These are phyloP conservation scores for Epinotia ramella DNA, from an alignment of 2,888 invertebrate species.

Conservation along the genomic window DNA sequence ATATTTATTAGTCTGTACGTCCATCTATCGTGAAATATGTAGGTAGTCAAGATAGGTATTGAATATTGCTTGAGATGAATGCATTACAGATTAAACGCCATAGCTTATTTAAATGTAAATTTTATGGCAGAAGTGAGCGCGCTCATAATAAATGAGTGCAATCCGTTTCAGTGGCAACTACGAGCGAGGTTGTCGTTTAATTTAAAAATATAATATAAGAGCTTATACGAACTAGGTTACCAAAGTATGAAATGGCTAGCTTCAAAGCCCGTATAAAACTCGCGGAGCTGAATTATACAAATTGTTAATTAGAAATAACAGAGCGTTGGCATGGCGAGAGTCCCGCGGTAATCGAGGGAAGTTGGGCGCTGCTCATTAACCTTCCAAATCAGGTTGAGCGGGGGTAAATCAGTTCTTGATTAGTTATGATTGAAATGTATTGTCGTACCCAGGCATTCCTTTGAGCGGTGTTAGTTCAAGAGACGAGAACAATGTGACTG, in stretches of 20 bases:
- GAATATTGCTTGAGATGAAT: not conserved
- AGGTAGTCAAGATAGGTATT: not conserved
- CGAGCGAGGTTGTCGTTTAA: not conserved
- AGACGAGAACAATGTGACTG: not conserved
- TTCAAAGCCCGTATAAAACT: conserved; percentile 4
- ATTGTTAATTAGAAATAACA: conserved; percentile 15
- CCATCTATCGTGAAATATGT: not conserved
- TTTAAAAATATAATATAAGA: not conserved
- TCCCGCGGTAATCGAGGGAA: not conserved
- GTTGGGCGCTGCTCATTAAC: not conserved
- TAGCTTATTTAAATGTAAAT: conserved; percentile 19
- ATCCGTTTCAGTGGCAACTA: not conserved
- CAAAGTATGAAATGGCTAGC: not conserved
- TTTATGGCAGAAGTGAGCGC: conserved; percentile 14
- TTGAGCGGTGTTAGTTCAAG: not conserved
- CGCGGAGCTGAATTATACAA: conserved; percentile 8
- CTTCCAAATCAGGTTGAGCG: not conserved
- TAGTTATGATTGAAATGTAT: not conserved
- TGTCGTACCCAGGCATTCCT: not conserved
- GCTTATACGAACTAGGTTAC: not conserved
- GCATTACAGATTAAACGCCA: not conserved
- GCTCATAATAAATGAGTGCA: conserved; percentile 6
- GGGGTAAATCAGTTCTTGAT: not conserved
- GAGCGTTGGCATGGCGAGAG: not conserved
- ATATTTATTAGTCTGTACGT: no score